These are phyloP conservation scores for Labrus mixtus DNA, from an alignment of 2,113 vertebrate genomes.

Conservation along the genomic window DNA sequence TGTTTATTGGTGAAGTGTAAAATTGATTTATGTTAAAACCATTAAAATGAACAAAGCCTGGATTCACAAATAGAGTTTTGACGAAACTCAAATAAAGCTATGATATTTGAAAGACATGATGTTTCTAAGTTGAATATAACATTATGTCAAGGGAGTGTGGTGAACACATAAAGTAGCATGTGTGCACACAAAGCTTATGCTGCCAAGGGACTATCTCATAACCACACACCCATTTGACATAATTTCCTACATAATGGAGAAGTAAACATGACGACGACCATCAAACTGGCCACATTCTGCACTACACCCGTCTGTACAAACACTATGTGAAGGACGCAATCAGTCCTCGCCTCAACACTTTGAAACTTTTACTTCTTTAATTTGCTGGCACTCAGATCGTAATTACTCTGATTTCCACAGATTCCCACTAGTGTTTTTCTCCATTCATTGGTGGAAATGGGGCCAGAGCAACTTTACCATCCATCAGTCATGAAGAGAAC, in stretches of 20 bases:
- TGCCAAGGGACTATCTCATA: conserved; percentile 43
- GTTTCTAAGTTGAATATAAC: background rate
- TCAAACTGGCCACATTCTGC: conserved; percentile 20
- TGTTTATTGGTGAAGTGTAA: background rate
- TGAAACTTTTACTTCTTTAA: background rate
- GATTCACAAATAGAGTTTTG: background rate
- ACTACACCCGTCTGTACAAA: conserved; percentile 34
- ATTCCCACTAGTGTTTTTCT: conserved; percentile 32
- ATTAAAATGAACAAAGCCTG: background rate
- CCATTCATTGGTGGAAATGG: conserved; percentile 47
- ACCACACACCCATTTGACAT: conserved; percentile 64
- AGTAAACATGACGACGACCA: conserved; percentile 36
- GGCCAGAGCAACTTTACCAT: conserved; percentile 37
- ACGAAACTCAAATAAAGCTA: too few species aligned
- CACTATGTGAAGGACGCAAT: background rate
- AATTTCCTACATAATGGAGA: conserved; percentile 49
- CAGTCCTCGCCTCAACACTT: background rate
- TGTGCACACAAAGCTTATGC: conserved; percentile 16
- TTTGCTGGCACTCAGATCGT: background rate
- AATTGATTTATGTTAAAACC: background rate
- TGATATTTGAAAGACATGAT: background rate
- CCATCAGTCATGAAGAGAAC: conserved; percentile 48
- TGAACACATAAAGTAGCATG: conserved; percentile 2
- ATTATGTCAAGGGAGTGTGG: conserved; percentile 1
- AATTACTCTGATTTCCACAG: conserved; percentile 26